A percentile compares a stretch with the other conserved stretches of the same genome.
phyloP scores from a whole-genome alignment of 92 coral and sea anemone genomes.

The Micromussa lordhowensis region DNA sequence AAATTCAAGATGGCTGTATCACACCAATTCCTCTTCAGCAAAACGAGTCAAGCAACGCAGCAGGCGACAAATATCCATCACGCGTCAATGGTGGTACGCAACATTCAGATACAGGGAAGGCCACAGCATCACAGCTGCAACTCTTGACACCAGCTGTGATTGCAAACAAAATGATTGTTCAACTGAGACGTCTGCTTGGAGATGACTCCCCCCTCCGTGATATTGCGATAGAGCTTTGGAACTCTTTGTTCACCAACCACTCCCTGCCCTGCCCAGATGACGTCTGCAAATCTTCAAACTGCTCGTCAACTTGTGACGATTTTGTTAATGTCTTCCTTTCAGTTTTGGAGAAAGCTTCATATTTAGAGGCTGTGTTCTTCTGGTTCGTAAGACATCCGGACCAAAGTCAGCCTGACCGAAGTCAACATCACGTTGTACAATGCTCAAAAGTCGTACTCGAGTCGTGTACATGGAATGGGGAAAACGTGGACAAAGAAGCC shows the following conservation, averaged over 20 bases:
- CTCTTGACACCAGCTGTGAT: slow-evolving; percentile 6
- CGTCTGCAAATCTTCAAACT: not conserved
- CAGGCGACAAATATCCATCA: too few species aligned
- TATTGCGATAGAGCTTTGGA: not conserved
- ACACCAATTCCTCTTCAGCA: not conserved
- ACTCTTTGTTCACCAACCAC: not conserved
- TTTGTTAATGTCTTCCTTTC: slow-evolving; percentile 15
- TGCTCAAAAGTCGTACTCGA: slow-evolving; percentile 47
- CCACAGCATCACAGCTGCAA: not conserved
- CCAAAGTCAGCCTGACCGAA: not conserved
- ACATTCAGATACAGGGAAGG: not conserved
- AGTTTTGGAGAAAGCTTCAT: slow-evolving; percentile 17
- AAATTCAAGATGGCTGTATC: not conserved
- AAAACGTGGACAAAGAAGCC: not conserved
- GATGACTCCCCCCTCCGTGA: not conserved
- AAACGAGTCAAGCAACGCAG: not conserved
- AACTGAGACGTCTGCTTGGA: not conserved
- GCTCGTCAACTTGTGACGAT: not conserved
- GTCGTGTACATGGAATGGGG: slow-evolving; percentile 34
- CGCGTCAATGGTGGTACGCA: not conserved
- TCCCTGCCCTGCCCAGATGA: not conserved
- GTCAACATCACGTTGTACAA: slow-evolving; percentile 38
- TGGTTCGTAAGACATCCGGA: slow-evolving; percentile 14
- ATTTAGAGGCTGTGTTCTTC: slow-evolving; percentile 14
- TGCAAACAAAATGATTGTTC: not conserved